Base-by-base conservation (phyloP, 2,888 invertebrate genomes). In the Trachelus iudaicus region DNA sequence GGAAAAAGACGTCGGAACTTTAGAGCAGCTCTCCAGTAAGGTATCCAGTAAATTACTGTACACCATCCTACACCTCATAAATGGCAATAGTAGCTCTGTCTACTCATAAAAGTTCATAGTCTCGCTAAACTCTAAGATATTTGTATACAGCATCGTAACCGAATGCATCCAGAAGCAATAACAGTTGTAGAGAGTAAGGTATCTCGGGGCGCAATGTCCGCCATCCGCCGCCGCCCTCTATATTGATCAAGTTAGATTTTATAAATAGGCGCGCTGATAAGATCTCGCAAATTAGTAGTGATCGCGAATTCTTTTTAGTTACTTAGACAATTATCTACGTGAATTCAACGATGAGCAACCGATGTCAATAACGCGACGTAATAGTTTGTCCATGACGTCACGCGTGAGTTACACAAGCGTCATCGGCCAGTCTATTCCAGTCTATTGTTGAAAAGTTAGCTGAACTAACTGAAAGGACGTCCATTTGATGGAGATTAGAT, bases 401-500 rank as follows among this genome's bases (percentile, higher is more conserved):
- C 84, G 87, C 84, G 83, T 80, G 85, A 87, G 87, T 89, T 89
- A 86, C 86, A 89, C 89, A 87, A 89, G 89, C 89, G 89, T 89
- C 89, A 89, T 86, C 85, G 87, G 85, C 85, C 83, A 87, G 86
- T 86, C 85, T 88, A 56, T 56, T 56, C 15, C 56, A 56, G 56
- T 56, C 56, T 56, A 85, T 86, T 85, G 86, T 87, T 84, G 86
- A 85, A 84, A 87, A 86, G 86, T 87, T 86, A 79, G 71, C 84
- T 77, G 81, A 75, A 76, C 77, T 75, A 77, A 77, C 75, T 31
- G 73, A 77, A 69, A 56, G 9, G 23, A 56, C 23, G 23, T 56
- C 23, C 56, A 23, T 56, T 56, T 56, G 9, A 23, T 56, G 56
- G 40, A 40, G 6, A 56, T 15, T 23, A 9, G 23, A 56, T 9